A percentile compares a stretch with the other conserved stretches of the same genome.
Conservation (phyloP, 2,797 vertebrate genomes). For the Scyliorhinus canicula region DNA sequence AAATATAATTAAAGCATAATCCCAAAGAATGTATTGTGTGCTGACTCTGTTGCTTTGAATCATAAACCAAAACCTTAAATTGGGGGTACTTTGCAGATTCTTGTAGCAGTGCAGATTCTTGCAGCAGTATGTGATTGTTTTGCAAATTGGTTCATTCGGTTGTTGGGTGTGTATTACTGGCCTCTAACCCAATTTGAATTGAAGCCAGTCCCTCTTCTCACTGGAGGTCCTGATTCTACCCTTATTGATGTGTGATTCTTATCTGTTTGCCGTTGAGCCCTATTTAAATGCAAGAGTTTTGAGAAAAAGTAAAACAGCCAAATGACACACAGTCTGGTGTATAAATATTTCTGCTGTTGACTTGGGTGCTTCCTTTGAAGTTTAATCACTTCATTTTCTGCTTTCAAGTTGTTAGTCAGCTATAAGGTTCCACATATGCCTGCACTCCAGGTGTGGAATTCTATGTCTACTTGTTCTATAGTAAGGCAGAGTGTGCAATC, state of each 20-base stretch:
- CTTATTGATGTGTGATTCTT: background rate
- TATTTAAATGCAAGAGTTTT: background rate
- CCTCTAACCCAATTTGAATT: background rate
- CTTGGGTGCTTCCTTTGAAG: background rate
- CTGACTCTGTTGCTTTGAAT: slow-evolving; percentile 15
- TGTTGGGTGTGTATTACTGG: background rate
- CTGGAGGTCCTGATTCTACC: background rate
- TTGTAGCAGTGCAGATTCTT: background rate
- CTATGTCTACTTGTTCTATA: background rate
- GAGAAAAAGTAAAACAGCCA: background rate
- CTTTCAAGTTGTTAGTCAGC: background rate
- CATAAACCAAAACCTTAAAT: background rate
- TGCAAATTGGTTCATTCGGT: background rate
- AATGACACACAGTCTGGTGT: background rate
- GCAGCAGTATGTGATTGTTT: background rate
- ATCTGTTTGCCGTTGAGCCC: background rate
- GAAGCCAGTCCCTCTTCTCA: background rate
- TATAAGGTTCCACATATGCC: too few species aligned
- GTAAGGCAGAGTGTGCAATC: background rate
- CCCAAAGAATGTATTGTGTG: background rate
- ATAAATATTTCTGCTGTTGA: background rate
- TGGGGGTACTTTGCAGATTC: background rate
- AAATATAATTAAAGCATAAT: slow-evolving; percentile 9
- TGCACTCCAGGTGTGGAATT: background rate
- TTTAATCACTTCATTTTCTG: background rate